A percentile compares a stretch with the other conserved stretches of the same genome.
Evolutionary conservation across 1,140 invertebrate genomes (phyloP).

Genomic region (Pissodes strobi): DNA sequence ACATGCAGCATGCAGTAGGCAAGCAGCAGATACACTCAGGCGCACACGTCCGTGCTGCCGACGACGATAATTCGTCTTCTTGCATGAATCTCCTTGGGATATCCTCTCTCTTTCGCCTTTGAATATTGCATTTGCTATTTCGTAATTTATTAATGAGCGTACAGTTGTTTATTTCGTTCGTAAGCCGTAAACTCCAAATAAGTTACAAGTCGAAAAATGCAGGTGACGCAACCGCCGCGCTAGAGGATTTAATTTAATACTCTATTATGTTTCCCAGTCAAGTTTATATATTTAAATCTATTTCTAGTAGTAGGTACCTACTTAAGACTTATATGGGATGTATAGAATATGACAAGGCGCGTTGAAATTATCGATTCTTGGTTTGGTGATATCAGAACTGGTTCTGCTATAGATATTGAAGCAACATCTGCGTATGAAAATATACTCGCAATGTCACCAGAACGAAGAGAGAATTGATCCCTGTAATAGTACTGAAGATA

Average conservation of each 20-base stretch:
- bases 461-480: too few species aligned
- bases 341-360: too few species aligned
- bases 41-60: slow-evolving; percentile 2
- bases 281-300: too few species aligned
- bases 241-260: slow-evolving; percentile 26
- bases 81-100: slow-evolving; percentile 39
- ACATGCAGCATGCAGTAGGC: slow-evolving; percentile 1
- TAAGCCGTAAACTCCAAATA: slow-evolving; percentile 38
- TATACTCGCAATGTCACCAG: too few species aligned
- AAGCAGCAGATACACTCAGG: slow-evolving; percentile 10
- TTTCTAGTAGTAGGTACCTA: too few species aligned
- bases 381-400: too few species aligned
- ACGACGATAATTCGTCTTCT: slow-evolving; percentile 36
- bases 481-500: too few species aligned
- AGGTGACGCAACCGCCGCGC: slow-evolving; percentile 17
- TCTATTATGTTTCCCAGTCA: slow-evolving; percentile 22
- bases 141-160: slow-evolving; percentile 36
- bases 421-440: too few species aligned
- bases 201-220: slow-evolving; percentile 34
- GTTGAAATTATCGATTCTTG: too few species aligned
- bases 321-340: too few species aligned
- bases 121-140: slow-evolving; percentile 36
- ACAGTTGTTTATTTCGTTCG: slow-evolving; percentile 37
- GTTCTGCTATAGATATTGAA: too few species aligned
- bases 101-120: slow-evolving; percentile 41